Base-by-base conservation (phyloP, 53 echinoderm and acorn worm genomes). In the Actinopyga echinites region DNA sequence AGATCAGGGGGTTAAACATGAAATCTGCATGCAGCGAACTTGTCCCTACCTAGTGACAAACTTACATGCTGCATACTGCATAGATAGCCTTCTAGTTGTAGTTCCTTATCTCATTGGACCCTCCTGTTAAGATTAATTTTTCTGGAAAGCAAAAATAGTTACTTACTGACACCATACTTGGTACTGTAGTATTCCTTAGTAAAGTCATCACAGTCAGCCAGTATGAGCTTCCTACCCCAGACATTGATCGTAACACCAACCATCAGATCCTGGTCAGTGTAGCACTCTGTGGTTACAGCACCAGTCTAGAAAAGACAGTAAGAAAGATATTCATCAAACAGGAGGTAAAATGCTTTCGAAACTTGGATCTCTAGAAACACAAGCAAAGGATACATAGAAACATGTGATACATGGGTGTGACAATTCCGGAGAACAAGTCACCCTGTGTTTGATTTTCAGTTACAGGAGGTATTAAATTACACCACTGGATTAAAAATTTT, bases 121-220 rank as follows among this genome's bases (percentile, higher is more conserved):
- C 15, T 55, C 1, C 56, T 15, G 21, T 21, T 55, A 19, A 19
- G 15, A 21, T 55, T 19, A 26, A 3, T 7, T 0, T 23, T 7
- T 23, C 6, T 0, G 12, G 13, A 31, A 28, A 63, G 24, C 5
- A 25, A 23, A 63, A 63, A 2, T 1, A 23, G 28, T 20, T 69
- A 92, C 96, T 95, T 87, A 96, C 96, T 57, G 58, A 96, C 75
- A 24, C 96, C 96, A 83, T 91, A 96, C 71, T 96, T 96, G 68
- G 88, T 80, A 13, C 49, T 84, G 53, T 96, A 96, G 88, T 96
- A 96, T 58, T 93, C 90, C 73, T 93, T 96, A 33, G 96, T 96
- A 64, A 96, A 96, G 69, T 93, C 91, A 84, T 96, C 96, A 45
- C 91, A 96, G 84, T 96, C 96, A 15, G 89, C 89, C 1, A 96